A percentile compares a stretch with the other conserved stretches of the same genome.
phyloP scores from a whole-genome alignment of 2,113 vertebrate species.

The Paratilapia polleni region DNA sequence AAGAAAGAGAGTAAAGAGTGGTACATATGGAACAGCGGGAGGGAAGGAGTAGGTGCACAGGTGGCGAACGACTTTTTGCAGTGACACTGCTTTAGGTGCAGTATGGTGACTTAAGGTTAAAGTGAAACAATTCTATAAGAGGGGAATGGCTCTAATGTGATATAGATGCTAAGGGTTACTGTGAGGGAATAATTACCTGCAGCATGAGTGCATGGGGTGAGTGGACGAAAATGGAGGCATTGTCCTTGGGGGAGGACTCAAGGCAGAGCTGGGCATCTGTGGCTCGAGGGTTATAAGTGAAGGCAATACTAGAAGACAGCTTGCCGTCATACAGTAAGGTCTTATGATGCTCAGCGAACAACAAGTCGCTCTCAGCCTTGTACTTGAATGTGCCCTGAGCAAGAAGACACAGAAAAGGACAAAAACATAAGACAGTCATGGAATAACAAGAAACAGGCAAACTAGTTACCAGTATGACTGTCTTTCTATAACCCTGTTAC shows the following conservation, averaged over 20 bases:
- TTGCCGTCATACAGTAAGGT: constrained; percentile 94
- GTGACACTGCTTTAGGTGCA: constrained; percentile 12
- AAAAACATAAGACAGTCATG: not conserved
- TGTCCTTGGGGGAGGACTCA: constrained; percentile 97
- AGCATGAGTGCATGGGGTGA: constrained; percentile 99
- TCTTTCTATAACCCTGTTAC: not conserved
- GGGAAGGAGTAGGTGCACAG: constrained; percentile 5
- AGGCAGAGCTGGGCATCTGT: constrained; percentile 98
- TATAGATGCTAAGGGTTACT: not conserved
- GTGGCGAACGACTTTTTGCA: constrained; percentile 22
- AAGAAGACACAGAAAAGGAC: not conserved
- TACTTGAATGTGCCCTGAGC: constrained; percentile 95
- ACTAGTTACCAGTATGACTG: not conserved
- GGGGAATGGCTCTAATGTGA: not conserved
- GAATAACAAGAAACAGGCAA: not conserved
- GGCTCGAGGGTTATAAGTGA: constrained; percentile 95
- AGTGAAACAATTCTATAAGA: not conserved
- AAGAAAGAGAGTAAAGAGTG: not conserved
- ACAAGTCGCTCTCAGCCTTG: constrained; percentile 95
- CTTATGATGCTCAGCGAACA: constrained; percentile 96
- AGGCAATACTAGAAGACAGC: constrained; percentile 90
- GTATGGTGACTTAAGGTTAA: constrained; percentile 1
- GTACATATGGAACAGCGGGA: constrained; percentile 11
- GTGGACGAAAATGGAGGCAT: constrained; percentile 95
- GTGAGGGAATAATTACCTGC: constrained; percentile 84